A percentile compares a stretch with the other conserved stretches of the same genome.
Conservation (phyloP, 2,888 invertebrate species). For the Drosophila peninsularis region DNA sequence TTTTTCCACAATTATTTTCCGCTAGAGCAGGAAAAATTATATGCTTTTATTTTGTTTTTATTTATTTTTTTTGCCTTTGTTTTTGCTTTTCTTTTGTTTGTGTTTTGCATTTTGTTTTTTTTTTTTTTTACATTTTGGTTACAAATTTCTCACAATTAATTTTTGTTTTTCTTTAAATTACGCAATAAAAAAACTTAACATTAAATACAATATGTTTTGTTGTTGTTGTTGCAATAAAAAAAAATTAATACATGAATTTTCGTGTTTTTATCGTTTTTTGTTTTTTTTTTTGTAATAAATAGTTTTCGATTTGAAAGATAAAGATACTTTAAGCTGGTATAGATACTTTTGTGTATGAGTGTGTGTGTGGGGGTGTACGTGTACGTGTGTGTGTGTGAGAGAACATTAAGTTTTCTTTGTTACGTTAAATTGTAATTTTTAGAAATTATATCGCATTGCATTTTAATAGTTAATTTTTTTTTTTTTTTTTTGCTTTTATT, state of each 20-base stretch:
- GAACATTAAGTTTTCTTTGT: slow-evolving; percentile 70
- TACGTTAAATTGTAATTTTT: slow-evolving; percentile 66
- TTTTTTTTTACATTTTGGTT: slow-evolving; percentile 70
- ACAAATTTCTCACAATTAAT: slow-evolving; percentile 77
- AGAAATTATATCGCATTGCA: slow-evolving; percentile 78
- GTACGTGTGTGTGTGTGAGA: slow-evolving; percentile 36
- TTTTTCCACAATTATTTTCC: slow-evolving; percentile 79
- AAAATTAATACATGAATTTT: slow-evolving; percentile 74
- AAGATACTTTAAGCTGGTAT: slow-evolving; percentile 77
- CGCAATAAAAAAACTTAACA: slow-evolving; percentile 79
- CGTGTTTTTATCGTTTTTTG: slow-evolving; percentile 34
- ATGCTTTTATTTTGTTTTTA: slow-evolving; percentile 55
- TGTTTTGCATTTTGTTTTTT: slow-evolving; percentile 5
- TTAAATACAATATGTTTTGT: slow-evolving; percentile 78
- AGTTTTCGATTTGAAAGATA: slow-evolving; percentile 65
- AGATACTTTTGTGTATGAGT: slow-evolving; percentile 66
- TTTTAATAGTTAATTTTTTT: slow-evolving; percentile 49
- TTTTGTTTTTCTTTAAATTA: slow-evolving; percentile 55
- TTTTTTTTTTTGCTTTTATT: slow-evolving; percentile 38
- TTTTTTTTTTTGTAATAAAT: slow-evolving; percentile 65
- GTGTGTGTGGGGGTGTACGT: slow-evolving; percentile 17
- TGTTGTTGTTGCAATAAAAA: slow-evolving; percentile 65
- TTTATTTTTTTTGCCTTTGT: slow-evolving; percentile 22
- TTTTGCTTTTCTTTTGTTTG: slow-evolving; percentile 16
- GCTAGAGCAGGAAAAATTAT: slow-evolving; percentile 78